These are phyloP conservation scores for Rattus norvegicus DNA, from an alignment of 2,113 vertebrate genomes.

Conservation along the genomic window GRCr8 NC_086023.1:129085501-129086000, in stretches of 20 bases:
- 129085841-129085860: too few relatives aligned
- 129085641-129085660: neutral
- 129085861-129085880: neutral
- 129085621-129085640: neutral
- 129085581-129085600: neutral
- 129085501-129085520: constrained; percentile 17
- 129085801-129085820: neutral
- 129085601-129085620: neutral
- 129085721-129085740: neutral
- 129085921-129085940: constrained; percentile 58
- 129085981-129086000: constrained; percentile 95
- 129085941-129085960: neutral
- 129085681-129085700: neutral
- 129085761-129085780: neutral
- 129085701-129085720: neutral
- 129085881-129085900: neutral
- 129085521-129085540: constrained; percentile 50
- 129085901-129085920: constrained; percentile 32
- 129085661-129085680: neutral
- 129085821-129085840: neutral
- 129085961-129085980: constrained; percentile 62
- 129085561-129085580: neutral
- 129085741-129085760: neutral
- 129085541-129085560: constrained; percentile 44
- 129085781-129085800: neutral